Evolutionary conservation across 2,888 invertebrate genomes (phyloP), one percentile per base, ranked within the genome.

Genomic region (Timandra comae): DNA sequence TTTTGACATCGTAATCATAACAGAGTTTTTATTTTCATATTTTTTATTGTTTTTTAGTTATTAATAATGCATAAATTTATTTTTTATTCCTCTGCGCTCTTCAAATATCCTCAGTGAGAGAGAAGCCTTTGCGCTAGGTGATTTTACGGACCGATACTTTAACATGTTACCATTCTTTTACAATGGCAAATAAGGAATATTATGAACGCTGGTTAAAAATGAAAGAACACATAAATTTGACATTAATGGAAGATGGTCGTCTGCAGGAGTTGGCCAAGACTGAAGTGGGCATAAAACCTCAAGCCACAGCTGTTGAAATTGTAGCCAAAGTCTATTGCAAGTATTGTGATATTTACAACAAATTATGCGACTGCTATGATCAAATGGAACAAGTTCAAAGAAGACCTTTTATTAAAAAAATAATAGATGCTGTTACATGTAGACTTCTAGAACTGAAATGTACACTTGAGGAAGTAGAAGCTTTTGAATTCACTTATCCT

Each of bases 401-500:
- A 53, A 72, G 89, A 27, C 68, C 82, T 0, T 75, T 82, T 12
- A 85, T 91, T 1, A 86, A 85, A 48, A 77, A 80, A 46, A 60
- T 91, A 10, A 84, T 91, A 27, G 90, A 91, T 39, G 84, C 88
- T 1, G 64, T 89, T 0, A 86, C 88, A 4, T 87, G 86, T 25
- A 70, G 91, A 6, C 71, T 91, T 48, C 67, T 88, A 2, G 91
- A 91, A 56, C 61, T 90, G 11, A 90, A 89, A 56, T 57, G 67
- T 19, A 84, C 86, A 26, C 57, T 91, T 9, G 86, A 88, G 49
- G 79, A 87, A 40, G 72, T 89, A 6, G 88, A 90, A 59, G 71
- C 78, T 3, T 87, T 88, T 4, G 89, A 91, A 57, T 90, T 81
- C 52, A 92, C 92, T 30, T 94, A 92, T 71, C 87, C 92, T 29